Conservation (phyloP, 2,113 vertebrate species). For the Sterrhoptilus dennistouni region DNA sequence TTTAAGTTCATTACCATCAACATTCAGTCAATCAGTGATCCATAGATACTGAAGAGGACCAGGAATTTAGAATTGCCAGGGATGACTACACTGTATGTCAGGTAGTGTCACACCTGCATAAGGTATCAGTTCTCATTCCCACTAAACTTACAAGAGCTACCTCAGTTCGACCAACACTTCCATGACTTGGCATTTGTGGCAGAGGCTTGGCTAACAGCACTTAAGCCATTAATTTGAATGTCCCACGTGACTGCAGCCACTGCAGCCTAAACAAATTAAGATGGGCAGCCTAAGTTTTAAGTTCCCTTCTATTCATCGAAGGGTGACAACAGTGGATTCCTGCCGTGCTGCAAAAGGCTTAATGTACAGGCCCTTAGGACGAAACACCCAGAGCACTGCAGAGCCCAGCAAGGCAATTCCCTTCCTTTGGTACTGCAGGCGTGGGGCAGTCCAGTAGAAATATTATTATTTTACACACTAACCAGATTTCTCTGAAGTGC, state of each 20-base stretch:
- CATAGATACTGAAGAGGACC: neutral
- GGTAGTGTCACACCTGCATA: neutral
- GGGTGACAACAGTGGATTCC: neutral
- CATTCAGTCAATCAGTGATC: neutral
- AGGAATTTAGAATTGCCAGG: neutral
- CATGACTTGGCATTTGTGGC: neutral
- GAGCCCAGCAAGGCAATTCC: neutral
- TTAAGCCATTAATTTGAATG: neutral
- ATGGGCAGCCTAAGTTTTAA: fast-evolving
- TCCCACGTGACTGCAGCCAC: neutral
- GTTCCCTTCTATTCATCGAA: neutral
- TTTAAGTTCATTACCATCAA: neutral
- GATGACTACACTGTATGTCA: neutral
- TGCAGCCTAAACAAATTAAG: neutral
- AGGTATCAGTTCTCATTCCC: neutral
- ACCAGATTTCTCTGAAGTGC: neutral
- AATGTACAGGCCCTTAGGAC: neutral
- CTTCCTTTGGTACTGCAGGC: neutral
- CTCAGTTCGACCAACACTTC: neutral
- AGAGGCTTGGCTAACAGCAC: neutral
- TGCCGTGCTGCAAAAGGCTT: neutral
- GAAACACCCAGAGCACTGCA: neutral
- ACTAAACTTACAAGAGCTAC: neutral
- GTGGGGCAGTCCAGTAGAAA: neutral
- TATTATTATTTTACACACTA: neutral